Evolutionary conservation across 2,113 vertebrate genomes (phyloP), one percentile per base, ranked within the genome.

Genomic region (Hydrolagus affinis): DNA sequence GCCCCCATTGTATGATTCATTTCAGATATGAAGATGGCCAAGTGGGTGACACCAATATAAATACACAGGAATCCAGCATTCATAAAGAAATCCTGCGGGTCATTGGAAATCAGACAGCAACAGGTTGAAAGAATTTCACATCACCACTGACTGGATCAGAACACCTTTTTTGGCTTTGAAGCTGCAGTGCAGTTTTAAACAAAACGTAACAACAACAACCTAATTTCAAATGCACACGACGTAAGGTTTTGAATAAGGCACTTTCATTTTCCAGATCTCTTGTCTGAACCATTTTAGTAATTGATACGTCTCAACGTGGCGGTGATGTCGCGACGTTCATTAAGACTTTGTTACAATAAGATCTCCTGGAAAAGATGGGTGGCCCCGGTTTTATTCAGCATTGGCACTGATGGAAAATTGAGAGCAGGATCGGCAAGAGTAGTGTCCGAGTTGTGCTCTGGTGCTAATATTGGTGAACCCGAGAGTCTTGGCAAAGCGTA

Each of bases 61-160:
- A 96, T 89, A 96, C 96, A 32, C 96, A 96, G 88, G 96, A 97
- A 88, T 90, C 92, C 86, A 91, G 93, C 89, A 94, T 96, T 90
- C 91, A 96, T 89, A 95, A 94, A 90, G 95, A 97, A 91, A 97
- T 97, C 88, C 93, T 97, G 86, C 93, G 95, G 88, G 96, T 96
- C 86, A 97, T 96, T 88, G 96, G 96, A 89, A 97, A 96, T 91
- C 96, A 97, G 90, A 97, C 96, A 70, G 96, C 96, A 87, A 97
- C 96, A 88, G 95, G 96, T 88, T 97, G 91, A 95, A 87, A 90
- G 90, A 91, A 89, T 89, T 89, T 89, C 86, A 89, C 23, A 30
- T 64, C 78, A 19, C 66, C 78, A 83, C 78, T 83, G 78, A 83
- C 78, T 83, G 78, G 78, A 83, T 83, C 78, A 83, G 78, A 83